Conservation (phyloP, 2,888 invertebrate genomes). For the Heteromyza rotundicornis region DNA sequence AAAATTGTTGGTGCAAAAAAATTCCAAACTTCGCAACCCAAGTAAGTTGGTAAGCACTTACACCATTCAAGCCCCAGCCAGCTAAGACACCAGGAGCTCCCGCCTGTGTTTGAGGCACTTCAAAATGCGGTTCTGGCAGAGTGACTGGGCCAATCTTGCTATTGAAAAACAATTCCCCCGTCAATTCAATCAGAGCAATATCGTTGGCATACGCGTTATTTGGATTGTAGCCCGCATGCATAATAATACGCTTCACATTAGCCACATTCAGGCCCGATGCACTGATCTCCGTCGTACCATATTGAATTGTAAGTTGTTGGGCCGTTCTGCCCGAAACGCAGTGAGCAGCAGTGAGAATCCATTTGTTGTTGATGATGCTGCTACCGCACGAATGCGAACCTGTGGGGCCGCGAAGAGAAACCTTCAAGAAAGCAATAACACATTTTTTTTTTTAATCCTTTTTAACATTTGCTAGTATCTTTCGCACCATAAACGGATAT, state of each 20-base stretch:
- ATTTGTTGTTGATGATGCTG: slow-evolving; percentile 43
- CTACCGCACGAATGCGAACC: slow-evolving; percentile 51
- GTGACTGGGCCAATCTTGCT: slow-evolving; percentile 44
- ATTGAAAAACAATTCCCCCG: slow-evolving; percentile 43
- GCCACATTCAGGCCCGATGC: slow-evolving; percentile 43
- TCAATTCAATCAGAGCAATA: slow-evolving; percentile 58
- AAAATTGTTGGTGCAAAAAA: not conserved
- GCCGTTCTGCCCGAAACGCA: slow-evolving; percentile 37
- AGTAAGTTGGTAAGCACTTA: slow-evolving; percentile 25
- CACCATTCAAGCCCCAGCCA: slow-evolving; percentile 58
- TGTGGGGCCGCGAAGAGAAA: slow-evolving; percentile 42
- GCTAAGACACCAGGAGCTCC: slow-evolving; percentile 44
- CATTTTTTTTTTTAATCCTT: not conserved
- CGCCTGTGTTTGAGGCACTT: slow-evolving; percentile 39
- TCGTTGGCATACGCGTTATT: slow-evolving; percentile 55
- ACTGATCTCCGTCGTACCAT: slow-evolving; percentile 40
- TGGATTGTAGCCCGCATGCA: slow-evolving; percentile 52
- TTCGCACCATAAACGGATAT: slow-evolving; percentile 52
- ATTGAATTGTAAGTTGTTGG: slow-evolving; percentile 41
- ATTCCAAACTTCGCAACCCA: not conserved
- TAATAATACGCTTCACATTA: slow-evolving; percentile 45
- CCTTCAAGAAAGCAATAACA: slow-evolving; percentile 18
- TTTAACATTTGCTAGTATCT: not conserved
- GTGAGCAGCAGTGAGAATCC: slow-evolving; percentile 54
- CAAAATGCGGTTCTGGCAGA: slow-evolving; percentile 43